Evolutionary conservation across 2,888 invertebrate species (phyloP).

Genomic region (Apocheima hispidaria): DNA sequence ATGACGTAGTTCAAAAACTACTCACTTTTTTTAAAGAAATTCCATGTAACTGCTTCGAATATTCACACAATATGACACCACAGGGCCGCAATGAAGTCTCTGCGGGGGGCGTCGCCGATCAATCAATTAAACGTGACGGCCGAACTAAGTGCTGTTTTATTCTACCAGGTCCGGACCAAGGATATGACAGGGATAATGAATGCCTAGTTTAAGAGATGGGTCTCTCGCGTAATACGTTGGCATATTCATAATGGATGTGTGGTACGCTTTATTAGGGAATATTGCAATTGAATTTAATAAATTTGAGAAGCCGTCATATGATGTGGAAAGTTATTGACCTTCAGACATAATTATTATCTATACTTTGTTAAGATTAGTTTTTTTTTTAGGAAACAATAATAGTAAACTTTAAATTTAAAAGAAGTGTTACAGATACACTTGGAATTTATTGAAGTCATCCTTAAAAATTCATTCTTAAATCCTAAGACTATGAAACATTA

Average conservation of each 20-base stretch:
- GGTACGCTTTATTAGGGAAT: neutral
- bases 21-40: too few species aligned
- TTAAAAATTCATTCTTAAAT: too few species aligned
- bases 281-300: neutral
- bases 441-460: too few species aligned
- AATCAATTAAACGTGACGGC: constrained; percentile 46
- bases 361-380: too few species aligned
- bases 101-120: constrained; percentile 39
- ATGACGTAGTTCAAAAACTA: too few species aligned
- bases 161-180: constrained; percentile 32
- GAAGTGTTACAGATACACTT: too few species aligned
- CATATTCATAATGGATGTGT: constrained; percentile 16
- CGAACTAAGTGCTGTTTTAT: constrained; percentile 43
- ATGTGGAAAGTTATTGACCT: neutral
- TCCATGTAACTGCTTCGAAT: neutral
- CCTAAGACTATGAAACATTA: neutral
- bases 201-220: constrained; percentile 38
- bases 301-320: neutral
- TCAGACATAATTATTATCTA: too few species aligned
- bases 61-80: constrained; percentile 11
- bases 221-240: constrained; percentile 24
- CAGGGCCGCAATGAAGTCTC: constrained; percentile 27
- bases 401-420: too few species aligned
- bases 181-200: constrained; percentile 42
- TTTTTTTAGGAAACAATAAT: too few species aligned